Percentiles rank a stretch among this genome's conserved stretches.
Conservation (phyloP, 2,113 vertebrate species). For the Vombatus ursinus region DNA sequence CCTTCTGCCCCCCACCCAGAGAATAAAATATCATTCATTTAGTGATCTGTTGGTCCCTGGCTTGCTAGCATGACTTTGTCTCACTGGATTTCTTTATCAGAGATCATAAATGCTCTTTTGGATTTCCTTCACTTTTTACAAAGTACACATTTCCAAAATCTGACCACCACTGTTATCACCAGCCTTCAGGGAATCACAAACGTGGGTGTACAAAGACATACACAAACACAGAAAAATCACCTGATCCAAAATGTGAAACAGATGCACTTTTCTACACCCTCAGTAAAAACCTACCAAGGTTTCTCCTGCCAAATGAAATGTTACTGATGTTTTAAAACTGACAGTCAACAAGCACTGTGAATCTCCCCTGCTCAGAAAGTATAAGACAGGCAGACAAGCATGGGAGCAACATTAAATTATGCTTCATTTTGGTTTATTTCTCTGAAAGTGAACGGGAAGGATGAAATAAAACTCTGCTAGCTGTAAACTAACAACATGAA, state of each 20-base stretch:
- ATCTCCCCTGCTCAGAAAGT: slow-evolving; percentile 72
- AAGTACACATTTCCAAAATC: neutral
- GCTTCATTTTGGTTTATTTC: slow-evolving; percentile 51
- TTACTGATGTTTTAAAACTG: slow-evolving; percentile 77
- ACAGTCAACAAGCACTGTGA: slow-evolving; percentile 74
- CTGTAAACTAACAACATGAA: slow-evolving; percentile 13
- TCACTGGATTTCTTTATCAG: neutral
- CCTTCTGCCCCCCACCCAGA: neutral
- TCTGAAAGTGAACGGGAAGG: slow-evolving; percentile 3
- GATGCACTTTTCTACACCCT: neutral
- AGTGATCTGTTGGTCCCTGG: neutral
- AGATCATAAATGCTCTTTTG: slow-evolving; percentile 75
- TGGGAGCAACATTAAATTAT: slow-evolving; percentile 70
- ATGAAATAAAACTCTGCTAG: slow-evolving; percentile 30
- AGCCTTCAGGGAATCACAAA: neutral
- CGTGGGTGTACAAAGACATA: neutral
- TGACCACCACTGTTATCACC: neutral
- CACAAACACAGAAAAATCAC: slow-evolving; percentile 18
- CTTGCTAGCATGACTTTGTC: neutral
- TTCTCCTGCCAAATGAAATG: slow-evolving; percentile 67
- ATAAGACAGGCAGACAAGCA: slow-evolving; percentile 67
- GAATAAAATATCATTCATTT: neutral
- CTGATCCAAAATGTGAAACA: neutral
- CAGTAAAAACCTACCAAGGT: neutral
- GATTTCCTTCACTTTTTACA: slow-evolving; percentile 67